These are phyloP conservation scores for Periplaneta americana DNA, from an alignment of 1,140 invertebrate genomes.

Conservation along the genomic window DNA sequence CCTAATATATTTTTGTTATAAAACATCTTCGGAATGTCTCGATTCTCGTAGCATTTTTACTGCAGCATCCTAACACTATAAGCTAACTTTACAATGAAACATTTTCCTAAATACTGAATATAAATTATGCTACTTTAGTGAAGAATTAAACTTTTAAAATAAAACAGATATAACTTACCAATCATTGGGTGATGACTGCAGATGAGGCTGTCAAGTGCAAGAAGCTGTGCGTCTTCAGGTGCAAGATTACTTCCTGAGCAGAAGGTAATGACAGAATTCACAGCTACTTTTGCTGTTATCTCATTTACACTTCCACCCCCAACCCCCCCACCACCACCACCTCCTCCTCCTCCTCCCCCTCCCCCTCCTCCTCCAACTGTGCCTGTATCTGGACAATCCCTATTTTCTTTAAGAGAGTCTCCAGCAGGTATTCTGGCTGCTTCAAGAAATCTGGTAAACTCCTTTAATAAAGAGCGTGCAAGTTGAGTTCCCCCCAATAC, in stretches of 20 bases:
- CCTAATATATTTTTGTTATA: too few relatives aligned
- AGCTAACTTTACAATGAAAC: background rate
- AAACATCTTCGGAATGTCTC: too few relatives aligned
- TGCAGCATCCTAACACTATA: too few relatives aligned
- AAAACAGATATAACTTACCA: too few relatives aligned
- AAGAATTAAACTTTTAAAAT: background rate
- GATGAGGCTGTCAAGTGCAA: constrained; percentile 56
- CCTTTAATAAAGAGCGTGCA: constrained; percentile 48
- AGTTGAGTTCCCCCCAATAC: constrained; percentile 35
- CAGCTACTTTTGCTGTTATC: constrained; percentile 23
- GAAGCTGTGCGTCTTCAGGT: constrained; percentile 40
- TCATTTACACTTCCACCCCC: constrained; percentile 34
- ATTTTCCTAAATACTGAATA: background rate
- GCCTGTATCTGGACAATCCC: background rate
- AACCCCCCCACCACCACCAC: constrained; percentile 19
- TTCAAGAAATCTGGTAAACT: constrained; percentile 51
- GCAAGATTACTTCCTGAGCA: constrained; percentile 43
- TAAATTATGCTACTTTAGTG: background rate
- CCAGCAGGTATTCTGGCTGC: constrained; percentile 42
- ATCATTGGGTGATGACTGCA: constrained; percentile 63
- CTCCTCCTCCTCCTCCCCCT: constrained; percentile 22
- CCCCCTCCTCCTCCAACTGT: constrained; percentile 16
- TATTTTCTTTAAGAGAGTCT: background rate
- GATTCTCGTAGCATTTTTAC: too few relatives aligned
- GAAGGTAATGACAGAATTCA: constrained; percentile 42